Evolutionary conservation across 2,888 invertebrate genomes (phyloP).

Genomic region (Cerastis rubricosa): DNA sequence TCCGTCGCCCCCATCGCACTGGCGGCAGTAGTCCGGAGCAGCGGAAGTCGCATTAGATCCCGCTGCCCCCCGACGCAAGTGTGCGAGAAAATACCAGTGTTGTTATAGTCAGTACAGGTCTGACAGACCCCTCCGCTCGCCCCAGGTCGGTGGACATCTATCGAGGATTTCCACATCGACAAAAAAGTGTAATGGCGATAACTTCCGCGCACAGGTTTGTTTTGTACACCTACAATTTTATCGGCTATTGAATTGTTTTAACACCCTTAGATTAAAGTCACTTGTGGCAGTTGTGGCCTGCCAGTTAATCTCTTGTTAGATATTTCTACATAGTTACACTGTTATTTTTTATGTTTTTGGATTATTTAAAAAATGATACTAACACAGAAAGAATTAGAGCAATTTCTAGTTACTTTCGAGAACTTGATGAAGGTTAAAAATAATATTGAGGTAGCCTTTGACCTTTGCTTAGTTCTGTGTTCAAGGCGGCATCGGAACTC

Average conservation of each 20-base stretch:
- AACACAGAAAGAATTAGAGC: background rate
- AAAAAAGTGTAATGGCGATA: background rate
- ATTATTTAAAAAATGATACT: too few species aligned
- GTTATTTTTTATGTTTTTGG: too few species aligned
- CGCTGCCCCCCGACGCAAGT: too few species aligned
- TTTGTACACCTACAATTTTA: background rate
- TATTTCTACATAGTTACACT: background rate
- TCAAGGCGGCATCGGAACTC: background rate
- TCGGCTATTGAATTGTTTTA: background rate
- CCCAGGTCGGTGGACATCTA: too few species aligned
- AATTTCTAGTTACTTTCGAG: background rate
- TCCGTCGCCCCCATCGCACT: too few species aligned
- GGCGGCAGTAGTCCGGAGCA: too few species aligned
- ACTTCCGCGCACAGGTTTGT: background rate
- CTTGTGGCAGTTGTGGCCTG: background rate
- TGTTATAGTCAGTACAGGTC: too few species aligned
- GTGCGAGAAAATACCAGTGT: too few species aligned
- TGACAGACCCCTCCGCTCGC: too few species aligned
- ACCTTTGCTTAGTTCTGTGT: background rate
- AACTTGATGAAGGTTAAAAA: background rate
- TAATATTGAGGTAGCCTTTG: background rate
- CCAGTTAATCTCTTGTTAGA: background rate
- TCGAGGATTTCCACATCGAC: too few species aligned
- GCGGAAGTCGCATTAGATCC: too few species aligned
- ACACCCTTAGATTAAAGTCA: background rate